phyloP scores from a whole-genome alignment of 2,888 invertebrate genomes.

The Acleris holmiana region DNA sequence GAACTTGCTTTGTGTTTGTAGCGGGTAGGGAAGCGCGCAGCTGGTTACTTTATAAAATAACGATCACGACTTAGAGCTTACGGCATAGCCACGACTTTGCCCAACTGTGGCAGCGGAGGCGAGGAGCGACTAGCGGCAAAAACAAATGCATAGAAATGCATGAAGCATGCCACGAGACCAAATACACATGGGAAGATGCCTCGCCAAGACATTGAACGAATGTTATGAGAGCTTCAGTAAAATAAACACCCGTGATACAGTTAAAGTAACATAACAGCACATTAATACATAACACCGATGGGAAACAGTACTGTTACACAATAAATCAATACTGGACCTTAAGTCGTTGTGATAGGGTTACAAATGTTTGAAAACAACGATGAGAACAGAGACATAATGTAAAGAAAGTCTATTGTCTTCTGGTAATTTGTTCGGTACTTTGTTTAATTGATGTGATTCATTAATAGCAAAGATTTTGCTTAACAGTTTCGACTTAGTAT shows the following conservation, averaged over 20 bases:
- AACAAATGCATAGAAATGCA: no score
- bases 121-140: no score
- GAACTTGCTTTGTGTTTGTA: no score
- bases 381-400: slow-evolving; percentile 25
- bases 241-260: slow-evolving; percentile 17
- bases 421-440: slow-evolving; percentile 28
- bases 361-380: background rate
- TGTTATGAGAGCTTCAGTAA: slow-evolving; percentile 10
- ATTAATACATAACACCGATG: slow-evolving; percentile 37
- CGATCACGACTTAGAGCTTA: no score
- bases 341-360: background rate
- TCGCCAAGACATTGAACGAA: background rate
- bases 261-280: slow-evolving; percentile 19
- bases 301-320: slow-evolving; percentile 27
- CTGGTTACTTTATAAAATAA: no score
- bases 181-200: no score
- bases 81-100: no score
- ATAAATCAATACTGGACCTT: slow-evolving; percentile 14
- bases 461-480: slow-evolving; percentile 14
- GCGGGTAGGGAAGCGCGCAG: no score
- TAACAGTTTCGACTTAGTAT: background rate
- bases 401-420: slow-evolving; percentile 38
- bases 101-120: no score
- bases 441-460: slow-evolving; percentile 4
- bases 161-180: no score